These are phyloP conservation scores for Lordiphosa collinella DNA, from an alignment of 1,140 invertebrate genomes.

Conservation along the genomic window DNA sequence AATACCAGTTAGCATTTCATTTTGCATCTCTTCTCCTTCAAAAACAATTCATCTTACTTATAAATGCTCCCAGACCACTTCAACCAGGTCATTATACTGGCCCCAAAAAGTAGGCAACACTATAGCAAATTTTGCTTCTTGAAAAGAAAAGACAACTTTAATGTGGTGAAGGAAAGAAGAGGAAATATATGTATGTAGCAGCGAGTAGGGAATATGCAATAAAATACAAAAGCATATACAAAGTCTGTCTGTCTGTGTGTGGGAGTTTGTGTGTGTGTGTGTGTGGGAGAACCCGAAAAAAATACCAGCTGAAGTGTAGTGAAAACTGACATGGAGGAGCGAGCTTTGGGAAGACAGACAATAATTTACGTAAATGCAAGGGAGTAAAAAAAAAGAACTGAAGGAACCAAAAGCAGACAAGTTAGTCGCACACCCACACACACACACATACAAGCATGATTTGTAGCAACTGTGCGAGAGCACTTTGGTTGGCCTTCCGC, in stretches of 20 bases:
- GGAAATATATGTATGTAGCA: slow-evolving; percentile 34
- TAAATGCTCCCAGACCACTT: slow-evolving; percentile 51
- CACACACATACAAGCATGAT: slow-evolving; percentile 26
- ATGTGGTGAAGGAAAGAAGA: slow-evolving; percentile 11
- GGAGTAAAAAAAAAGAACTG: neutral
- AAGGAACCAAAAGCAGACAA: slow-evolving; percentile 7
- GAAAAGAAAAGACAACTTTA: slow-evolving; percentile 47
- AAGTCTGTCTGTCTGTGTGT: neutral
- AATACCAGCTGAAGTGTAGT: slow-evolving; percentile 41
- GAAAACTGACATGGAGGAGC: slow-evolving; percentile 63
- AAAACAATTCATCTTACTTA: slow-evolving; percentile 73
- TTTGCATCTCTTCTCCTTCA: slow-evolving; percentile 16
- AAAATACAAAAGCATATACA: slow-evolving; percentile 63
- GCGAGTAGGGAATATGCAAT: slow-evolving; percentile 66
- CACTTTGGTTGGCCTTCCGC: slow-evolving; percentile 49
- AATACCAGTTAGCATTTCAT: slow-evolving; percentile 45
- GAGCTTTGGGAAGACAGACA: slow-evolving; percentile 63
- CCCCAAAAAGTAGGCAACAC: slow-evolving; percentile 54
- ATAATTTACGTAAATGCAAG: slow-evolving; percentile 72
- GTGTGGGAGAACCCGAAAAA: slow-evolving; percentile 23
- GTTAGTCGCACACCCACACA: slow-evolving; percentile 20
- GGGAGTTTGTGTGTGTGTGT: slow-evolving; percentile 14
- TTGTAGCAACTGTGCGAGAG: slow-evolving; percentile 50
- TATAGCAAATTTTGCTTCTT: slow-evolving; percentile 43
- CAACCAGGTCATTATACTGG: slow-evolving; percentile 49